phyloP scores from a whole-genome alignment of 1,140 invertebrate genomes.

The Cherax quadricarinatus region DNA sequence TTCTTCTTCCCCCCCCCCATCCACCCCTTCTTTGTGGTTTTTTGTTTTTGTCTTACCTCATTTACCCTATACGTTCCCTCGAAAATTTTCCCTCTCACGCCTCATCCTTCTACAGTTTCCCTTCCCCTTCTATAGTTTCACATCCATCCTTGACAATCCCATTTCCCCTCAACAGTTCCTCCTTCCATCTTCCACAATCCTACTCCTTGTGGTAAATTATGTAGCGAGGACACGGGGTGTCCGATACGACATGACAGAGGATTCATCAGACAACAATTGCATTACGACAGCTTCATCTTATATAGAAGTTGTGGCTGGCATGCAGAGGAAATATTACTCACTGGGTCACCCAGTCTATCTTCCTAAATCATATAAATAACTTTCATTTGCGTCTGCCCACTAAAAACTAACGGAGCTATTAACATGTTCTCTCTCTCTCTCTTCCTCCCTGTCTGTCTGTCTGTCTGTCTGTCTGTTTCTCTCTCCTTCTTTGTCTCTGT shows the following conservation, averaged over 20 bases:
- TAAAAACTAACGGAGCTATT: slow-evolving; percentile 39
- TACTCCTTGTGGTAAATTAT: slow-evolving; percentile 18
- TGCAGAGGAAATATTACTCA: slow-evolving; percentile 59
- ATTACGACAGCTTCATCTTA: slow-evolving; percentile 43
- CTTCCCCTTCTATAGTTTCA: no score
- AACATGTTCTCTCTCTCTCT: slow-evolving; percentile 45
- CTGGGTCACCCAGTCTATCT: slow-evolving; percentile 55
- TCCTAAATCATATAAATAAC: slow-evolving; percentile 62
- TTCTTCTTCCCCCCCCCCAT: not conserved
- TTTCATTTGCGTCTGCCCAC: slow-evolving; percentile 56
- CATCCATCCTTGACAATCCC: no score
- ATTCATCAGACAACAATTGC: slow-evolving; percentile 55
- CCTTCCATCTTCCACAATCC: not conserved
- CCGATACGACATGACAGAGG: slow-evolving; percentile 45
- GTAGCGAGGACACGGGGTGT: slow-evolving; percentile 24
- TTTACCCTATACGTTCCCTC: not conserved
- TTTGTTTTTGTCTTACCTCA: not conserved
- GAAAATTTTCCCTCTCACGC: not conserved
- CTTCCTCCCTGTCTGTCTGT: not conserved
- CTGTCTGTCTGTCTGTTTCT: not conserved
- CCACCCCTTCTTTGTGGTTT: not conserved
- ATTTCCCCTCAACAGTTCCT: no score
- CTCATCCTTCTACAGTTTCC: no score
- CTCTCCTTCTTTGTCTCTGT: not conserved
- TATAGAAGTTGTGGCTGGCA: slow-evolving; percentile 47